Evolutionary conservation across 2,888 invertebrate genomes (phyloP).

Genomic region (Drosophila demipolita): DNA sequence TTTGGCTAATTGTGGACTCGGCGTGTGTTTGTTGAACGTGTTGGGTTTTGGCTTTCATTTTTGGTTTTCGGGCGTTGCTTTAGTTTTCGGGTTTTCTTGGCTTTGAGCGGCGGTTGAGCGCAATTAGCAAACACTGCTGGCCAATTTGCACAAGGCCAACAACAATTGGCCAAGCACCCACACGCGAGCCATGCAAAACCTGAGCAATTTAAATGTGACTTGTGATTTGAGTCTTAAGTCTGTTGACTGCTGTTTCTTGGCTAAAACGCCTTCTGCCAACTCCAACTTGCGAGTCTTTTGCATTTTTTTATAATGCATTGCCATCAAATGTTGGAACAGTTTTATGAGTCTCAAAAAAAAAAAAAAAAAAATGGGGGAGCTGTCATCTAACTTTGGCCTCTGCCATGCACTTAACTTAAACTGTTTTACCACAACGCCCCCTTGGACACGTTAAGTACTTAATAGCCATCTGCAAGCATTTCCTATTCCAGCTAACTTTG

Average conservation of each 20-base stretch:
- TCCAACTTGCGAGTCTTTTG: conserved; percentile 5
- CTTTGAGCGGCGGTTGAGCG: conserved; percentile 51
- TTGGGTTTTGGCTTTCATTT: background rate
- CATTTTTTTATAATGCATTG: conserved; percentile 23
- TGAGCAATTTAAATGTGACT: conserved; percentile 39
- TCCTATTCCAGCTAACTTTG: background rate
- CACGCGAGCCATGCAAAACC: conserved; percentile 15
- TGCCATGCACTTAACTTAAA: conserved; percentile 22
- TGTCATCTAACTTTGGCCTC: background rate
- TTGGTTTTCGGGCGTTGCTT: background rate
- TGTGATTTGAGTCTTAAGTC: conserved; percentile 1
- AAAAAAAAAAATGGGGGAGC: background rate
- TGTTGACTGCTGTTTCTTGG: background rate
- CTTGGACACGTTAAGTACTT: background rate
- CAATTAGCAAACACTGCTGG: conserved; percentile 68
- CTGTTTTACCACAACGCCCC: conserved; percentile 5
- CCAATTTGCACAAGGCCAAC: conserved; percentile 72
- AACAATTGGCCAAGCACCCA: conserved; percentile 38
- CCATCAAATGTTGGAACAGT: conserved; percentile 25
- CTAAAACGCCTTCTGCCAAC: conserved; percentile 35
- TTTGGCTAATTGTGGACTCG: conserved; percentile 67
- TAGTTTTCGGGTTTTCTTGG: conserved; percentile 36
- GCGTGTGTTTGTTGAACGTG: background rate
- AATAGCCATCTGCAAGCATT: background rate
- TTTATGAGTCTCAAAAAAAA: conserved; percentile 6